A percentile compares a stretch with the other conserved stretches of the same genome.
Conservation (phyloP, 1,140 invertebrate species). For the Nomia melanderi region DNA sequence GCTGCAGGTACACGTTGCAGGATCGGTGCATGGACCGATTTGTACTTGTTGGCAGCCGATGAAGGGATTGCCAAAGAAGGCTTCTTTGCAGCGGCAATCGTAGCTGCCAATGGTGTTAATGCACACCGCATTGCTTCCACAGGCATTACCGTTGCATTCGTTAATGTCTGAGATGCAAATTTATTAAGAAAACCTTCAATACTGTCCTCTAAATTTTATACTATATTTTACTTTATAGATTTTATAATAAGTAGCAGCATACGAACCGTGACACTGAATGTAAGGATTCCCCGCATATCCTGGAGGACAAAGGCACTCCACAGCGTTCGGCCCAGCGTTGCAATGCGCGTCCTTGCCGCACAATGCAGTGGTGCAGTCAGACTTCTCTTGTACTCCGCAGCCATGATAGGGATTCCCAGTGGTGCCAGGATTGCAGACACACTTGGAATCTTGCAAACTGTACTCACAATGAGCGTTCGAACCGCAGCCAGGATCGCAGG, state of each 20-base stretch:
- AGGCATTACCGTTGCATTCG: constrained; percentile 90
- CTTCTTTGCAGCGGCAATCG: constrained; percentile 92
- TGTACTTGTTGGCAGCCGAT: constrained; percentile 87
- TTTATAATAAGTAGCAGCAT: too few species aligned
- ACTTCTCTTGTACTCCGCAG: constrained; percentile 86
- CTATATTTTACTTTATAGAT: too few species aligned
- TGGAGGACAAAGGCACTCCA: constrained; percentile 91
- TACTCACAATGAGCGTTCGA: constrained; percentile 94
- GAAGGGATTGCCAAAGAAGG: constrained; percentile 92
- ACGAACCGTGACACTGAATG: constrained; percentile 87
- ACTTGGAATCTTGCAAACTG: constrained; percentile 85
- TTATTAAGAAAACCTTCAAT: neutral
- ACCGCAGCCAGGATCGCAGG: constrained; percentile 90
- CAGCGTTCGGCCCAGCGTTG: constrained; percentile 85
- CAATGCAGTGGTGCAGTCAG: constrained; percentile 86
- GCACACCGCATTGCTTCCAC: constrained; percentile 92
- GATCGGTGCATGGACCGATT: constrained; percentile 85
- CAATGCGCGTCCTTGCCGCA: constrained; percentile 92
- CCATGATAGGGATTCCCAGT: constrained; percentile 93
- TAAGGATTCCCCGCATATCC: constrained; percentile 94
- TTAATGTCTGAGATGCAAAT: constrained; percentile 84
- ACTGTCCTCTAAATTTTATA: too few species aligned
- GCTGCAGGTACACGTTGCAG: constrained; percentile 86
- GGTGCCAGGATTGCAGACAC: constrained; percentile 91
- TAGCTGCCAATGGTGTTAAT: constrained; percentile 93